Percentiles rank a stretch among this genome's conserved stretches.
These are phyloP conservation scores for Eucriotettix oculatus DNA, from an alignment of 2,888 invertebrate genomes.

Conservation along the genomic window DNA sequence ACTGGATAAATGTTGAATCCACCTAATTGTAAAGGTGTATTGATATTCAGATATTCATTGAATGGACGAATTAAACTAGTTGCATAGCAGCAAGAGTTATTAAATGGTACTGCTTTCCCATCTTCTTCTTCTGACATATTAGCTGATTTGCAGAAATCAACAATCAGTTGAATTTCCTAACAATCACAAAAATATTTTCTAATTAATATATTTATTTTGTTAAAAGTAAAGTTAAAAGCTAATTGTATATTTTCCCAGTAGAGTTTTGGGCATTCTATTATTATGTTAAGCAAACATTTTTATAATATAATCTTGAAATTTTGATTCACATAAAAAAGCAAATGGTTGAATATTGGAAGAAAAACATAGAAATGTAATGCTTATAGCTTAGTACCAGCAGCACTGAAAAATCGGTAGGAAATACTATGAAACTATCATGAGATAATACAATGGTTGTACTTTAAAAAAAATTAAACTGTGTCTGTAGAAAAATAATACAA, in stretches of 20 bases:
- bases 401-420: too few species aligned
- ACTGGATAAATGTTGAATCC: slow-evolving; percentile 28
- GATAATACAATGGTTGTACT: too few species aligned
- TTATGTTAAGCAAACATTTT: background rate
- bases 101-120: slow-evolving; percentile 26
- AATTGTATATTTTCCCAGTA: too few species aligned
- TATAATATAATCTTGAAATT: too few species aligned
- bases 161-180: slow-evolving; percentile 31
- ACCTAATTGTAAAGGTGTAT: slow-evolving; percentile 37
- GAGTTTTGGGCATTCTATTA: too few species aligned
- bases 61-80: slow-evolving; percentile 31
- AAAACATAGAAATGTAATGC: too few species aligned
- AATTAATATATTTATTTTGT: too few species aligned
- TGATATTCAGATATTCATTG: slow-evolving; percentile 36
- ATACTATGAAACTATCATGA: too few species aligned
- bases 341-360: background rate
- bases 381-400: too few species aligned
- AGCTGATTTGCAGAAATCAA: slow-evolving; percentile 32
- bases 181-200: slow-evolving; percentile 5
- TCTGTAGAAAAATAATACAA: too few species aligned
- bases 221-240: too few species aligned
- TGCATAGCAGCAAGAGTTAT: slow-evolving; percentile 30
- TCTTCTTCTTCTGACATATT: slow-evolving; percentile 27
- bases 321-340: background rate
- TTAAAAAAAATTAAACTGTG: too few species aligned